Evolutionary conservation across 2,797 vertebrate species (phyloP).

Genomic region (Sebastes matsubarae): DNA sequence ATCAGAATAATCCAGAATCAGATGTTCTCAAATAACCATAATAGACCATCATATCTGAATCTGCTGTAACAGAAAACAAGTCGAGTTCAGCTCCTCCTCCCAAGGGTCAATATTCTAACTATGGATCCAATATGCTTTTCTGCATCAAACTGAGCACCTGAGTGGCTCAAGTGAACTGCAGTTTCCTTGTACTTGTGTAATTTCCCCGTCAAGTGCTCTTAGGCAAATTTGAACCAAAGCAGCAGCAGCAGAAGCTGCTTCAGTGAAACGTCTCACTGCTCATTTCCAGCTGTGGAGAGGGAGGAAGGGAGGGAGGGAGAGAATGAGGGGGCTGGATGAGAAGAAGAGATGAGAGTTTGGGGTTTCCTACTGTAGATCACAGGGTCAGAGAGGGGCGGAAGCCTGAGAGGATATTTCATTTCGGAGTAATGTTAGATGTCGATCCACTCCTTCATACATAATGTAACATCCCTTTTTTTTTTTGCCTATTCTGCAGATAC

Average conservation of each 20-base stretch:
- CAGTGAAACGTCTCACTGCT: slow-evolving; percentile 34
- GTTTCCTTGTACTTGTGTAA: slow-evolving; percentile 32
- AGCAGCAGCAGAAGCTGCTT: slow-evolving; percentile 1
- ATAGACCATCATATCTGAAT: neutral
- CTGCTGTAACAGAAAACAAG: too few species aligned
- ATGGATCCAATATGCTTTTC: neutral
- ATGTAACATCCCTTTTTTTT: slow-evolving; percentile 38
- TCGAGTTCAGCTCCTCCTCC: neutral
- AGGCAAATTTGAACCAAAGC: slow-evolving; percentile 37
- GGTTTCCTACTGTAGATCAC: slow-evolving; percentile 60
- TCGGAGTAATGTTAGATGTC: slow-evolving; percentile 40
- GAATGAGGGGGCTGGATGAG: neutral
- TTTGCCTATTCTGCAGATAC: slow-evolving; percentile 45
- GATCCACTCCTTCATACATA: slow-evolving; percentile 56
- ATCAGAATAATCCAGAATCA: neutral
- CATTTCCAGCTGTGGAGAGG: slow-evolving; percentile 38
- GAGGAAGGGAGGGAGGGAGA: neutral
- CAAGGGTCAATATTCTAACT: neutral
- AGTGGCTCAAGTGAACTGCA: slow-evolving; percentile 21
- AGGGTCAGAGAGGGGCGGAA: slow-evolving; percentile 36
- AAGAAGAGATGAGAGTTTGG: slow-evolving; percentile 44
- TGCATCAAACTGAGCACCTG: slow-evolving; percentile 3
- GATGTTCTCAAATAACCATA: neutral
- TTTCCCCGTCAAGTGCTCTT: slow-evolving; percentile 46
- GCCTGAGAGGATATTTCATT: slow-evolving; percentile 41